These are phyloP conservation scores for Phalacrocorax carbo DNA, from an alignment of 2,113 vertebrate genomes.

Conservation along the genomic window DNA sequence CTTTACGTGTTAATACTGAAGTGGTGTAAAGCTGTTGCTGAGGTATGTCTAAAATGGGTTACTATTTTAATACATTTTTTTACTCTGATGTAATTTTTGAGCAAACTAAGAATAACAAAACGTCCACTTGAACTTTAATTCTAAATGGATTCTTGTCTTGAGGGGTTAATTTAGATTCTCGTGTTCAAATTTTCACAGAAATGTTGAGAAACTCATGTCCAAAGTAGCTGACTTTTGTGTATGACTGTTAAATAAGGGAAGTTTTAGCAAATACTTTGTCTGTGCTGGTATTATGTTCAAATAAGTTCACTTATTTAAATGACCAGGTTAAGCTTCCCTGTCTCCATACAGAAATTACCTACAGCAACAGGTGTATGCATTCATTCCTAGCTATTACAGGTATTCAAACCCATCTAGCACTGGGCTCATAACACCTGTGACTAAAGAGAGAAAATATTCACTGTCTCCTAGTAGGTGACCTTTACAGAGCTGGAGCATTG, in stretches of 20 bases:
- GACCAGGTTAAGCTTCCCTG: not conserved
- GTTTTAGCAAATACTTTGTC: not conserved
- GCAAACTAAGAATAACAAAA: not conserved
- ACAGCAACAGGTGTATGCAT: not conserved
- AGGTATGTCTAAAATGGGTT: not conserved
- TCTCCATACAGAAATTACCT: not conserved
- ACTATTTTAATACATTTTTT: not conserved
- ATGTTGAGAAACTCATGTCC: not conserved
- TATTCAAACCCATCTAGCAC: not conserved
- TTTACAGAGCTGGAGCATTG: not conserved
- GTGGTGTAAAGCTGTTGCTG: not conserved
- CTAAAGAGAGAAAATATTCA: not conserved
- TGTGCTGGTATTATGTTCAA: not conserved
- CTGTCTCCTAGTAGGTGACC: not conserved
- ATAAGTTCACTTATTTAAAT: not conserved
- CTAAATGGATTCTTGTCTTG: not conserved
- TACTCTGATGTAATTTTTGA: not conserved
- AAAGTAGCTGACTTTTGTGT: not conserved
- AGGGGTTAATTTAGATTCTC: not conserved
- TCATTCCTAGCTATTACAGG: not conserved
- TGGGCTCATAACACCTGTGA: not conserved
- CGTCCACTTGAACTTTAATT: not conserved
- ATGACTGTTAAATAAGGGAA: not conserved
- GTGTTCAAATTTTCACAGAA: not conserved
- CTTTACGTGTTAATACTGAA: not conserved